Evolutionary conservation across 2,113 vertebrate species (phyloP).

Genomic region (Ranitomeya imitator): DNA sequence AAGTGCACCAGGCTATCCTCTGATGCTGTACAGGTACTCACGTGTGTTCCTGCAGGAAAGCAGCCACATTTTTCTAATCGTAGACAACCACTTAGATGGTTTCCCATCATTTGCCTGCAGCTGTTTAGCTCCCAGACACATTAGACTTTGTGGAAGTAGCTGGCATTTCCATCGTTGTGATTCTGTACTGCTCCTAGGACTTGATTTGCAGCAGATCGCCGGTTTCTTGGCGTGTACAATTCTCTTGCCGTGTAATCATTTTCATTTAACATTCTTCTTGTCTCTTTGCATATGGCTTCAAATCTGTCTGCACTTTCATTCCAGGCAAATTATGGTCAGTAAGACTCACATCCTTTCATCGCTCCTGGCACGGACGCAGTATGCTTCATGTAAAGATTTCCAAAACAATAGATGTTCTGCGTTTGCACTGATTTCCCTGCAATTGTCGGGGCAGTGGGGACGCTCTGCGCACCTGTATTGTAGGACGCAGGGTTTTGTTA

Average conservation of each 20-base stretch:
- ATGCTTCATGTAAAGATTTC: slow-evolving; percentile 33
- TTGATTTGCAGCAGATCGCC: slow-evolving; percentile 28
- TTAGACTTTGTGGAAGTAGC: neutral
- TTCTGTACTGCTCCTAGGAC: neutral
- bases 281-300: slow-evolving; percentile 52
- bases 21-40: too few species aligned
- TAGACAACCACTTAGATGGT: neutral
- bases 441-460: neutral
- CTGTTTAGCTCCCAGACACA: neutral
- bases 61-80: neutral
- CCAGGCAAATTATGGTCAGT: slow-evolving; percentile 52
- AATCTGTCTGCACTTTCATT: slow-evolving; percentile 51
- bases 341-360: slow-evolving; percentile 40
- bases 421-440: slow-evolving; percentile 21
- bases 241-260: slow-evolving; percentile 49
- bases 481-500: neutral
- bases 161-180: neutral
- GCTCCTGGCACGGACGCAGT: slow-evolving; percentile 43
- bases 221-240: slow-evolving; percentile 33
- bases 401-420: slow-evolving; percentile 42
- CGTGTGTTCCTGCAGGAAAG: neutral
- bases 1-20: neutral
- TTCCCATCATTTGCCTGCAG: neutral
- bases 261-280: slow-evolving; percentile 52
- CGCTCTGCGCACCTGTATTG: neutral